Conservation (phyloP, 2,113 vertebrate species). For the Nothocercus nigrocapillus region DNA sequence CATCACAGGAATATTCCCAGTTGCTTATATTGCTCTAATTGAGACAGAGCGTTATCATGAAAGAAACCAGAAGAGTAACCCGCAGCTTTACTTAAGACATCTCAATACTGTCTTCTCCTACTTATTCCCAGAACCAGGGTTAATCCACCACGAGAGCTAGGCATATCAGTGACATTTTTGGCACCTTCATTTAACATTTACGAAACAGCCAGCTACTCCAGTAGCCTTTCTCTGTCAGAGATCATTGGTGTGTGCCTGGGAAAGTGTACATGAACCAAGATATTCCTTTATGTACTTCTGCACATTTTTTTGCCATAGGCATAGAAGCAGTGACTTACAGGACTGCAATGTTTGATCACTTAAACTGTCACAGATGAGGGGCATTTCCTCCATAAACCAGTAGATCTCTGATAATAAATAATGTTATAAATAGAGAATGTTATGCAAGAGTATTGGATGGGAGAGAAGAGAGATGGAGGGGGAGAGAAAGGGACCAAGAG, state of each 20-base stretch:
- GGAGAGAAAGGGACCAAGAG: neutral
- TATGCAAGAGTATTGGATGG: too few species aligned
- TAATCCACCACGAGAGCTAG: rapidly evolving
- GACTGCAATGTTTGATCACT: neutral
- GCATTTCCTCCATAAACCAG: neutral
- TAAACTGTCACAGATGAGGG: neutral
- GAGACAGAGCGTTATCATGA: neutral
- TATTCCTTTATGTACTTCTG: neutral
- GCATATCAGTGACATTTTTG: neutral
- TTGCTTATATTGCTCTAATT: neutral
- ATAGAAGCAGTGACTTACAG: neutral
- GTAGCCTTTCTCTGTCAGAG: neutral
- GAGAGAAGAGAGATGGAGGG: neutral
- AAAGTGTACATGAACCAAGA: neutral
- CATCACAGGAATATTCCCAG: neutral
- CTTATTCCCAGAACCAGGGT: neutral
- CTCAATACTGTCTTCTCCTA: too few species aligned
- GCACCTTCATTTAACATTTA: neutral
- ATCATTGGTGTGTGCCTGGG: neutral
- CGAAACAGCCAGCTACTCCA: neutral
- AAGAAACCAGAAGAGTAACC: neutral
- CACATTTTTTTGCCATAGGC: neutral
- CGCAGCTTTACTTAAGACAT: neutral
- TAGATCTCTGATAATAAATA: neutral
- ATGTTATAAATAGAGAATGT: neutral